Base-by-base conservation (phyloP, 2,888 invertebrate species). In the Brachyptera putata region DNA sequence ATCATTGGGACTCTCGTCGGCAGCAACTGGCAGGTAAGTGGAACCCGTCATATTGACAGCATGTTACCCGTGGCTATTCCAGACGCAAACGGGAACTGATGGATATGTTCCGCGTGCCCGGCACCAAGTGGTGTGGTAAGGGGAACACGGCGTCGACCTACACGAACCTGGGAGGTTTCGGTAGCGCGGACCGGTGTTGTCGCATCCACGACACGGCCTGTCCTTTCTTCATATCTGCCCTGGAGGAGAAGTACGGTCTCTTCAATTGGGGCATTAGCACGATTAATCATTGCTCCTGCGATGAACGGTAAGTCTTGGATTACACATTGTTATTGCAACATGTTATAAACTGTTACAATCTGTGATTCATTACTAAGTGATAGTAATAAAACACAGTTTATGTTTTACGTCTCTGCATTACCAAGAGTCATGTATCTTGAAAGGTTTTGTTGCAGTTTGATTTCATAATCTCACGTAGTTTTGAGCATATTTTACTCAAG, bases 61-160 rank as follows among this genome's bases (percentile, higher is more conserved):
- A 18, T 18, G 4, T 21, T 14, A 11, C 34, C 5, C 48, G 48
- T 30, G 30, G 21, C 36, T 11, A n/a, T 63, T 62, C 75, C 68
- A 77, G 79, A 71, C 71, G 72, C 60, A 79, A 76, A 66, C 75
- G 82, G 26, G 77, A 76, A 63, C 71, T 81, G 65, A 74, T 77
- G 72, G 88, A 89, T 72, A 76, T 89, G 67, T 80, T 93, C 60
- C 84, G 91, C 64, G 85, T 91, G 49, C 94, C 94, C 1, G 94
- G 94, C 50, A 95, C 95, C 1, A 89, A 91, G 72, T 95, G 95
- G 95, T 95, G 95, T 75, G 95, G 95, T 22, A 87, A 88, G 68
- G 95, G 95, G 1, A 87, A 86, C 71, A 83, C 85, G 0, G 93
- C 94, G 3, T 81, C 84, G 41, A 84, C 86, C 66, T 91, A 89